These are phyloP conservation scores for Seira sanloemensis DNA, from an alignment of 2,888 invertebrate species.

Conservation along the genomic window DNA sequence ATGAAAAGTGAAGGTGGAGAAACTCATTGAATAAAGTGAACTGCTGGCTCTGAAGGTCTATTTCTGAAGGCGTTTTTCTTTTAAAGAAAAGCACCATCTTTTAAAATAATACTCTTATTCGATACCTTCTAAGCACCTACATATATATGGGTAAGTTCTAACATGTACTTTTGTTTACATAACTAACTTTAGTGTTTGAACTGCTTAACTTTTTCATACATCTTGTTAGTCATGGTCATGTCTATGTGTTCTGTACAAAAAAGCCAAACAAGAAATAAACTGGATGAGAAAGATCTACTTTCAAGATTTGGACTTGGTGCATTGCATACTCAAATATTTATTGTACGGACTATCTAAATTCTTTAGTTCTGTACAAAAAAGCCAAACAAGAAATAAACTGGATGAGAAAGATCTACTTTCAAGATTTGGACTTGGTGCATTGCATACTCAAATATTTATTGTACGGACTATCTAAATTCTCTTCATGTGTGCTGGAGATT, in stretches of 20 bases:
- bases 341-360: conserved; percentile 1
- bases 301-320: background rate
- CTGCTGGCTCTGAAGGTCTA: too few relatives aligned
- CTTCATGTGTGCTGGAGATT: background rate
- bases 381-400: background rate
- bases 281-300: too few relatives aligned
- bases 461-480: background rate
- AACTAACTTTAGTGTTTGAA: conserved; percentile 31
- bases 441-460: too few relatives aligned
- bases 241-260: conserved; percentile 7
- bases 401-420: background rate
- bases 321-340: too few relatives aligned
- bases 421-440: too few relatives aligned
- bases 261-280: background rate
- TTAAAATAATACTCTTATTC: conserved; percentile 43
- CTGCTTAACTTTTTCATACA: conserved; percentile 1
- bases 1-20: background rate
- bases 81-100: conserved; percentile 37
- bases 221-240: conserved; percentile 3
- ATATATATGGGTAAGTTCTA: too few relatives aligned
- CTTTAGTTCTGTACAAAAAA: background rate
- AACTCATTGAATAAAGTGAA: background rate
- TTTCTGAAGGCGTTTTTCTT: background rate
- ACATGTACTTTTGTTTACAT: conserved; percentile 52
- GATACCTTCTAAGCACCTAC: background rate